These are phyloP conservation scores for Acheta domesticus DNA, from an alignment of 2,888 invertebrate genomes.

Conservation along the genomic window DNA sequence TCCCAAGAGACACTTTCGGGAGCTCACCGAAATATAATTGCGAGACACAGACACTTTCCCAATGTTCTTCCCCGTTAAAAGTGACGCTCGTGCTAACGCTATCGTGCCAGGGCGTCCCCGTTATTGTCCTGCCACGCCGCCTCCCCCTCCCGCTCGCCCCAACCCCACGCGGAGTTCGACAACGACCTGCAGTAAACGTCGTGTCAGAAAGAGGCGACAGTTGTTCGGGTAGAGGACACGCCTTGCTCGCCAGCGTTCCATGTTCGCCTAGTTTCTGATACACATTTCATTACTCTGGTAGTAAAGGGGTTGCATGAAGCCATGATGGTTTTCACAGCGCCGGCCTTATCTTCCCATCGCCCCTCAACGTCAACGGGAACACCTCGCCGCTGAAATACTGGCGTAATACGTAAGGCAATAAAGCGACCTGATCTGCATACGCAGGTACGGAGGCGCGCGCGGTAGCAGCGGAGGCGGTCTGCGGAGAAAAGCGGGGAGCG, in stretches of 20 bases:
- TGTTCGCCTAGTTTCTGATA: constrained; percentile 18
- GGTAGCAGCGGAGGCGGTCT: not conserved
- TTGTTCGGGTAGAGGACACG: constrained; percentile 6
- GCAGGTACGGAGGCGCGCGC: constrained; percentile 8
- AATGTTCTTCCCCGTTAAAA: not conserved
- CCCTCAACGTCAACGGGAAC: constrained; percentile 18
- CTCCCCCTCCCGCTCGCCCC: not conserved
- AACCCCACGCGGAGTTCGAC: not conserved
- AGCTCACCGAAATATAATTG: no score
- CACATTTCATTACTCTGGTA: constrained; percentile 18
- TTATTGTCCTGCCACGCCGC: not conserved
- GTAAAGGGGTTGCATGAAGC: constrained; percentile 18
- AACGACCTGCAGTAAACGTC: constrained; percentile 18
- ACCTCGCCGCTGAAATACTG: constrained; percentile 10
- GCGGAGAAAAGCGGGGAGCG: not conserved
- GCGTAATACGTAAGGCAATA: constrained; percentile 18
- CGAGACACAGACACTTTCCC: no score
- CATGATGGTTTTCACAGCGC: constrained; percentile 10
- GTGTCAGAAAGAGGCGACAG: constrained; percentile 18
- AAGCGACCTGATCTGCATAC: constrained; percentile 18
- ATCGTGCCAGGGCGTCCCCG: not conserved
- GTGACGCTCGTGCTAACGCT: not conserved
- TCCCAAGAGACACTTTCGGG: no score
- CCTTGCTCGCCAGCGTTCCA: not conserved
- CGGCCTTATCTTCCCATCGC: constrained; percentile 7